phyloP scores from a whole-genome alignment of 1,140 invertebrate genomes.

The Uloborus diversus region DNA sequence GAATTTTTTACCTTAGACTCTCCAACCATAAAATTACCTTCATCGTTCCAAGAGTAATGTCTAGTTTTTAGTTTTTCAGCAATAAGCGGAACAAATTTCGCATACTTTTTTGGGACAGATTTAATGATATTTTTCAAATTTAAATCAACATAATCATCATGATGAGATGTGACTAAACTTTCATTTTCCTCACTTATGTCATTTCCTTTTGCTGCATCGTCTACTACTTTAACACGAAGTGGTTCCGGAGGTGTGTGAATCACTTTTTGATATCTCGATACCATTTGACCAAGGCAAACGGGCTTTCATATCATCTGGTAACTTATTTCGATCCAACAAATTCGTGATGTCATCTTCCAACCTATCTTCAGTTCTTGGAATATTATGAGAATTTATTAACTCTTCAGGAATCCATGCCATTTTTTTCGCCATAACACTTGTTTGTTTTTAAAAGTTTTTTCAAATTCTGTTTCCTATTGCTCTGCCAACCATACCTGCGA shows the following conservation, averaged over 20 bases:
- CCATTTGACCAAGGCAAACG: conserved; percentile 10
- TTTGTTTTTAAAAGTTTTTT: not conserved
- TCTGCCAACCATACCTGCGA: not conserved
- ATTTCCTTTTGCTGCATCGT: not conserved
- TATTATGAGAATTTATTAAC: not conserved
- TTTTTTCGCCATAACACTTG: not conserved
- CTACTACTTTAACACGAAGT: not conserved
- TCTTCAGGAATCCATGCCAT: not conserved
- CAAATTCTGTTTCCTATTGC: conserved; percentile 2
- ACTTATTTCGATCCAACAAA: not conserved
- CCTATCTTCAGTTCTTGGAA: not conserved
- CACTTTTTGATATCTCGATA: not conserved
- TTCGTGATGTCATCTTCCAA: not conserved
- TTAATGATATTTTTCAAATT: too few relatives aligned
- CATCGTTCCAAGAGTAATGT: conserved; percentile 1
- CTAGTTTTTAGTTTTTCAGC: conserved; percentile 15
- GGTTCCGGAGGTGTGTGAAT: not conserved
- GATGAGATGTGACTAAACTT: too few relatives aligned
- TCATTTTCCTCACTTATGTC: too few relatives aligned
- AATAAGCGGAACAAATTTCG: conserved; percentile 19
- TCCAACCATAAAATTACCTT: not conserved
- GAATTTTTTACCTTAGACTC: not conserved
- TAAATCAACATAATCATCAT: too few relatives aligned
- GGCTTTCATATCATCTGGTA: conserved; percentile 18
- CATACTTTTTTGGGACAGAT: not conserved